Evolutionary conservation across 2,113 vertebrate genomes (phyloP).

Genomic region (Grantiella picta): DNA sequence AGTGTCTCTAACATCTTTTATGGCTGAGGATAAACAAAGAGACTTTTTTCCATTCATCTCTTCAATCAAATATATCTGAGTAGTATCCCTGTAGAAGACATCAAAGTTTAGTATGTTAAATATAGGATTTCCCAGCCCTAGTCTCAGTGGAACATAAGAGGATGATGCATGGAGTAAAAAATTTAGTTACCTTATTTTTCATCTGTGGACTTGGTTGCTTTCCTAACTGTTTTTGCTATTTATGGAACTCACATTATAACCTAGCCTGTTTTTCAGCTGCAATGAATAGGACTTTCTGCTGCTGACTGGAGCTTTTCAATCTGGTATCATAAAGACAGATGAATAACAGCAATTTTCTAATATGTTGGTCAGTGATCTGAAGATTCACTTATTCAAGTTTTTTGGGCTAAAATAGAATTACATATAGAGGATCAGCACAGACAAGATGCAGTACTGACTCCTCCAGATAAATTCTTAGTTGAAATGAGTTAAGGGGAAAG

Average conservation of each 20-base stretch:
- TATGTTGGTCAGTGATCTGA: not conserved
- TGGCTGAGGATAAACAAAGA: constrained; percentile 58
- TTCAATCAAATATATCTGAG: constrained; percentile 42
- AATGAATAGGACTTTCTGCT: constrained; percentile 18
- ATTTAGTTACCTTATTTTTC: constrained; percentile 62
- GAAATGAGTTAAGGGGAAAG: not conserved
- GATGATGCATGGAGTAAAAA: constrained; percentile 58
- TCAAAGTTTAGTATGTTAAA: constrained; percentile 65
- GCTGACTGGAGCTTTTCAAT: constrained; percentile 46
- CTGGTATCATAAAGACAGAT: not conserved
- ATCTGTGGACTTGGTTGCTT: constrained; percentile 54
- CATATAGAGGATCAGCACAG: not conserved
- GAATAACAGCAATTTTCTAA: constrained; percentile 18
- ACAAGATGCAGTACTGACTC: not conserved
- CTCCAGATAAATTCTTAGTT: not conserved
- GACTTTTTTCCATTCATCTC: constrained; percentile 33
- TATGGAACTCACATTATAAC: not conserved
- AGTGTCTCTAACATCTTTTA: constrained; percentile 48
- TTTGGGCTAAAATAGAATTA: not conserved
- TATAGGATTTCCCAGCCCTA: constrained; percentile 52
- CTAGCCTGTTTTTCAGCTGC: constrained; percentile 37
- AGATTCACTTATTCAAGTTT: not conserved
- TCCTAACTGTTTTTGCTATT: constrained; percentile 59
- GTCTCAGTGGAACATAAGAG: constrained; percentile 35
- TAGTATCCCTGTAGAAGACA: constrained; percentile 57